phyloP scores from a whole-genome alignment of 2,797 vertebrate genomes.

The Lateolabrax maculatus region DNA sequence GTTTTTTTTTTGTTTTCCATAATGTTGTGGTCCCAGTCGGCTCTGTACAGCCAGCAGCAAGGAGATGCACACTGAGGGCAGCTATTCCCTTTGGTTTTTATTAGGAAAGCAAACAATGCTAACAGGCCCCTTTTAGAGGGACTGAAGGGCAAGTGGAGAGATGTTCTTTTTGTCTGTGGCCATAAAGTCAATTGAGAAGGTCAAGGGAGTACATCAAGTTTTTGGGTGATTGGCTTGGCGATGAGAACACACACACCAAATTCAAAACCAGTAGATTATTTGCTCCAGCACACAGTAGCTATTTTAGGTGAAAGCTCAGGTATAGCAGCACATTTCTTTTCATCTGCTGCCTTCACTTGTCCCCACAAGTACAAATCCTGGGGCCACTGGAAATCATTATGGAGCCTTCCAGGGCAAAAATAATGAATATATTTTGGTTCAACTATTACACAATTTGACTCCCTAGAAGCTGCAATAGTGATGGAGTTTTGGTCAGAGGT shows the following conservation, averaged over 20 bases:
- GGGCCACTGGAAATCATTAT: neutral
- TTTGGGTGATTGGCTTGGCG: neutral
- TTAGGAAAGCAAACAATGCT: neutral
- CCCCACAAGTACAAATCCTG: neutral
- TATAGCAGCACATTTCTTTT: neutral
- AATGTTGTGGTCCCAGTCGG: neutral
- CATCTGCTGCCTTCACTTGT: neutral
- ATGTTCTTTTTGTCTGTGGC: neutral
- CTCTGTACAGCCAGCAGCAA: neutral
- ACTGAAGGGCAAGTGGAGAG: neutral
- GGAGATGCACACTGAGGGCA: neutral
- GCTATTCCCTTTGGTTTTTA: neutral
- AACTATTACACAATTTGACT: neutral
- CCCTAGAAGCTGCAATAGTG: neutral
- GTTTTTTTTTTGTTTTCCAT: neutral
- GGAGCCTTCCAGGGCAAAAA: neutral
- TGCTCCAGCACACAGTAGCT: neutral
- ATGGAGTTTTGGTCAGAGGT: neutral
- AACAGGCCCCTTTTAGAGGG: neutral
- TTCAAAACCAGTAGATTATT: neutral
- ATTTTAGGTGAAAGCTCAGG: neutral
- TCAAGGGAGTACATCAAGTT: neutral
- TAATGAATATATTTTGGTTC: neutral
- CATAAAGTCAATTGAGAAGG: neutral
- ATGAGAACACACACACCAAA: neutral